phyloP scores from a whole-genome alignment of 2,888 invertebrate genomes.

The Machimus atricapillus region DNA sequence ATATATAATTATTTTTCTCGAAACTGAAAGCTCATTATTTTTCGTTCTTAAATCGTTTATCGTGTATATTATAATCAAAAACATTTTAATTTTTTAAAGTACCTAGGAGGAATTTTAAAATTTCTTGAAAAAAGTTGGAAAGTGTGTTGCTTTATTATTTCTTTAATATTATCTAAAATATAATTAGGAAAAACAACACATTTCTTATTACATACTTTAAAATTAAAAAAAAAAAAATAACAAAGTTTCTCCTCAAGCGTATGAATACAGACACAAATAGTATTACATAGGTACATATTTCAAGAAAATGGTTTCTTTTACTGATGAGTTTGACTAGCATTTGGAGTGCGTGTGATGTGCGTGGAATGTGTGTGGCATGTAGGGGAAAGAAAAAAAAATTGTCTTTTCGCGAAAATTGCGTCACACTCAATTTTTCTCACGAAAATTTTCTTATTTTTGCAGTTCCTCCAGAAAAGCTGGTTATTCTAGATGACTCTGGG shows the following conservation, averaged over 20 bases:
- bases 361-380: neutral
- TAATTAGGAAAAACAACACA: neutral
- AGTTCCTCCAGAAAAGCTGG: slow-evolving; percentile 84
- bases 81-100: too few species aligned
- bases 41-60: too few species aligned
- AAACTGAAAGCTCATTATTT: too few species aligned
- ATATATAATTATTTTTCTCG: too few species aligned
- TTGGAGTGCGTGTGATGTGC: neutral
- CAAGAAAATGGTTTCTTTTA: neutral
- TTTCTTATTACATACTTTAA: neutral
- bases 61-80: too few species aligned
- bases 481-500: slow-evolving; percentile 80
- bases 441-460: slow-evolving; percentile 54
- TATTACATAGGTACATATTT: neutral
- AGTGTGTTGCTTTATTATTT: too few species aligned
- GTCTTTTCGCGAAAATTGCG: neutral
- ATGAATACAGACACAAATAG: neutral
- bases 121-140: too few species aligned
- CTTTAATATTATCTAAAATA: too few species aligned
- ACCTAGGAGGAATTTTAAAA: too few species aligned
- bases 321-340: neutral
- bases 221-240: neutral
- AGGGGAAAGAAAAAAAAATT: neutral
- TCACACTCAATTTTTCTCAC: neutral
- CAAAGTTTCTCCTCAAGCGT: neutral